Conservation (phyloP, 1,140 invertebrate genomes). For the Bactericera cockerelli region DNA sequence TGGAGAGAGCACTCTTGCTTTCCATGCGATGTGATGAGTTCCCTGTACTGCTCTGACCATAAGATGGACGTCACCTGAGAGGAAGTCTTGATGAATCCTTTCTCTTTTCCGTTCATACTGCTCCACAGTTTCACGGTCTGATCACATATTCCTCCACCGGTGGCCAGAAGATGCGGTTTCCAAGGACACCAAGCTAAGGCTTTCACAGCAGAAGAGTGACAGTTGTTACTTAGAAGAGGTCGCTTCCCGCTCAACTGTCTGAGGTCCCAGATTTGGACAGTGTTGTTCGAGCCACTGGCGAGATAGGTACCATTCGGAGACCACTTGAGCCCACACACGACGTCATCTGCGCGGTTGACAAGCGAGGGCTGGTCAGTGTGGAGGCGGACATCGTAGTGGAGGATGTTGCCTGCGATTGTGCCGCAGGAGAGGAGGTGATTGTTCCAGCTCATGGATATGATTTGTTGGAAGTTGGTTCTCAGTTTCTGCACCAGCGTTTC, state of each 20-base stretch:
- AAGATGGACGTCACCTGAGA: not conserved
- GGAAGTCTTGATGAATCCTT: not conserved
- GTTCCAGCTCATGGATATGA: not conserved
- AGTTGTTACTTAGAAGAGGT: not conserved
- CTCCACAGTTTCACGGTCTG: not conserved
- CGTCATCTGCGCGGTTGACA: not conserved
- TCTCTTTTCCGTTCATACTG: not conserved
- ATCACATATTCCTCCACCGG: not conserved
- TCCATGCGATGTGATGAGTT: not conserved
- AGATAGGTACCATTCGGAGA: not conserved
- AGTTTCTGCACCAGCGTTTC: not conserved
- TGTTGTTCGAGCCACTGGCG: not conserved
- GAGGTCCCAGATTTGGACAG: not conserved
- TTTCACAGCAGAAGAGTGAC: not conserved
- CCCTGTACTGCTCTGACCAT: slow-evolving; percentile 1
- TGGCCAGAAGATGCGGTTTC: not conserved
- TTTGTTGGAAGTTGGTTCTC: not conserved
- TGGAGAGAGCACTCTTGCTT: not conserved
- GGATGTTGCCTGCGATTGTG: not conserved
- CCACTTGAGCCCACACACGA: not conserved
- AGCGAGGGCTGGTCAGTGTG: not conserved
- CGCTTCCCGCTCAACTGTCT: not conserved
- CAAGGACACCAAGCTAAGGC: not conserved
- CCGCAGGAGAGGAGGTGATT: not conserved
- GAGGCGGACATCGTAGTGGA: not conserved